These are phyloP conservation scores for Resseliella maxima DNA, from an alignment of 2,888 invertebrate genomes.

Conservation along the genomic window DNA sequence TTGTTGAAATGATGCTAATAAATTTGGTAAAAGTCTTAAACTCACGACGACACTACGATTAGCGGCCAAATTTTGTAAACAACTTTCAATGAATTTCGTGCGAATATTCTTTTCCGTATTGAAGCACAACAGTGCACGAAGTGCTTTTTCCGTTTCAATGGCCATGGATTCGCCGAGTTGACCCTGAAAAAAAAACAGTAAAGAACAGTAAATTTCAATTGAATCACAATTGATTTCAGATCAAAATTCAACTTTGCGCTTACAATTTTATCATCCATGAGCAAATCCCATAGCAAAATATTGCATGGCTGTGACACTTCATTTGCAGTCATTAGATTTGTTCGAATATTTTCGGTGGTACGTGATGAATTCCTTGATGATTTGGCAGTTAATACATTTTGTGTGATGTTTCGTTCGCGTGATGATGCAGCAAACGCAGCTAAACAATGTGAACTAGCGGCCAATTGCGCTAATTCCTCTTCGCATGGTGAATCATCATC, in stretches of 20 bases:
- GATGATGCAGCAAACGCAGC: not conserved
- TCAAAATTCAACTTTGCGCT: constrained; percentile 64
- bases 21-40: constrained; percentile 85
- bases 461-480: constrained; percentile 82
- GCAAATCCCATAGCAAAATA: constrained; percentile 92
- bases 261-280: constrained; percentile 91
- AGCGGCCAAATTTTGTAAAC: constrained; percentile 87
- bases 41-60: constrained; percentile 93
- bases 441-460: constrained; percentile 71
- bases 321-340: constrained; percentile 65
- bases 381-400: constrained; percentile 58
- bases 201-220: not conserved
- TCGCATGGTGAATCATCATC: constrained; percentile 91
- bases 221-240: not conserved
- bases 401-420: constrained; percentile 2
- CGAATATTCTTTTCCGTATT: constrained; percentile 89
- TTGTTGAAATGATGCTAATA: constrained; percentile 91
- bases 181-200: constrained; percentile 69
- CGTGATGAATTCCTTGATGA: constrained; percentile 61
- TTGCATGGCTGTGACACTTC: constrained; percentile 92
- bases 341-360: constrained; percentile 58
- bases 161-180: constrained; percentile 91
- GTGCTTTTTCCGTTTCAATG: constrained; percentile 91
- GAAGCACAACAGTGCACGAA: constrained; percentile 89
- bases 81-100: constrained; percentile 95